Percentiles rank a stretch among this genome's conserved stretches.
phyloP scores from a whole-genome alignment of 2,113 vertebrate species.

The Hyaena hyaena region DNA sequence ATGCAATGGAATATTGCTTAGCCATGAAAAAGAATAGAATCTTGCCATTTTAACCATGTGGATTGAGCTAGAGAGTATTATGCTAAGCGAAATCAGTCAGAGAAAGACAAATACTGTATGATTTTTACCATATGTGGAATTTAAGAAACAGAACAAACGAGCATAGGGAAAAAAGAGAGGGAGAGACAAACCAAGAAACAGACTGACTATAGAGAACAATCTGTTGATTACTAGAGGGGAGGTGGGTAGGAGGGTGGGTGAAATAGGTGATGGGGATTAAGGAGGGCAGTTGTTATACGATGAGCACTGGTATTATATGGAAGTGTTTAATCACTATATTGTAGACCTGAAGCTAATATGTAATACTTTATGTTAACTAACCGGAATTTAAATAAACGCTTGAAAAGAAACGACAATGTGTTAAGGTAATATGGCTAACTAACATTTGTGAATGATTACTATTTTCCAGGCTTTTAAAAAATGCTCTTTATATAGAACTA shows the following conservation, averaged over 20 bases:
- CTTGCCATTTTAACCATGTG: background rate
- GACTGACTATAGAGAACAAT: background rate
- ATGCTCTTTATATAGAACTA: background rate
- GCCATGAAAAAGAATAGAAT: background rate
- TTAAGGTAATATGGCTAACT: constrained; percentile 20
- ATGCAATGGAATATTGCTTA: background rate
- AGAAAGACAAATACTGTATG: background rate
- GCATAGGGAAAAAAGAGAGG: background rate
- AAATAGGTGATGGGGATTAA: background rate
- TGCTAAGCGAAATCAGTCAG: background rate
- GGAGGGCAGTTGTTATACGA: background rate
- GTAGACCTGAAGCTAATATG: background rate
- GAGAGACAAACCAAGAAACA: background rate
- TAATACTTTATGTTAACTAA: background rate
- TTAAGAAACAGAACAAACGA: background rate
- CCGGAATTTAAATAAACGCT: background rate
- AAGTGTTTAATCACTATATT: background rate
- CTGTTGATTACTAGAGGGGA: background rate
- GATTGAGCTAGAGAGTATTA: background rate
- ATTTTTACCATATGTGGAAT: background rate
- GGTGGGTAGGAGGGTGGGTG: background rate
- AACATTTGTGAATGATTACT: background rate
- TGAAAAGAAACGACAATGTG: background rate
- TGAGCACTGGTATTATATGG: background rate
- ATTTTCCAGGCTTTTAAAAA: background rate